phyloP scores from a whole-genome alignment of 2,113 vertebrate species.

The Leucoraja erinaceus region DNA sequence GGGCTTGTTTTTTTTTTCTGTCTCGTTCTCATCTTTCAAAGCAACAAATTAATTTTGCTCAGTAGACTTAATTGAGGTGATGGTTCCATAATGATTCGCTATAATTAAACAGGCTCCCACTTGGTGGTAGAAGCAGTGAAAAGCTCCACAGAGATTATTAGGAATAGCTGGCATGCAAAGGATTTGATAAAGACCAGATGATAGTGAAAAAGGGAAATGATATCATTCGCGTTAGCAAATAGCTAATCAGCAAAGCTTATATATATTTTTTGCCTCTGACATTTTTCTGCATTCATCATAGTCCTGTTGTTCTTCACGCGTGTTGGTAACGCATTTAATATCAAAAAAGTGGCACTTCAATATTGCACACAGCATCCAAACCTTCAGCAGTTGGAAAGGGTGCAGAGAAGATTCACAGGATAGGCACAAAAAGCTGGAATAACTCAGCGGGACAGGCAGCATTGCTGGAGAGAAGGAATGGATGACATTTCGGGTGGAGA shows the following conservation, averaged over 20 bases:
- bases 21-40: conserved; percentile 18
- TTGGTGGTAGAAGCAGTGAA: conserved; percentile 27
- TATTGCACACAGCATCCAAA: background rate
- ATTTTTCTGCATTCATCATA: background rate
- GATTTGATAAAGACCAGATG: conserved; percentile 14
- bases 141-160: conserved; percentile 34
- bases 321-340: conserved; percentile 6
- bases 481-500: too few relatives aligned
- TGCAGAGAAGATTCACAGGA: background rate
- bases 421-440: too few relatives aligned
- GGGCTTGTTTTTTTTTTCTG: background rate
- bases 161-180: background rate
- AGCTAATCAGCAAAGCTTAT: conserved; percentile 22
- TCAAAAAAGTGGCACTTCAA: background rate
- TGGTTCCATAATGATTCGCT: conserved; percentile 32
- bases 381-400: background rate
- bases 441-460: too few relatives aligned
- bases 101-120: conserved; percentile 12
- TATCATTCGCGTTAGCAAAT: conserved; percentile 19
- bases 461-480: too few relatives aligned
- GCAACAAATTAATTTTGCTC: conserved; percentile 12
- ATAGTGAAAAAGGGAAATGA: conserved; percentile 15
- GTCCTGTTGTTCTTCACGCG: background rate
- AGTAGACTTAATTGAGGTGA: conserved; percentile 33
- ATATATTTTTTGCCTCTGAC: background rate